Evolutionary conservation across 2,113 vertebrate genomes (phyloP), one percentile per base, ranked within the genome.

Genomic region (Ahaetulla prasina): DNA sequence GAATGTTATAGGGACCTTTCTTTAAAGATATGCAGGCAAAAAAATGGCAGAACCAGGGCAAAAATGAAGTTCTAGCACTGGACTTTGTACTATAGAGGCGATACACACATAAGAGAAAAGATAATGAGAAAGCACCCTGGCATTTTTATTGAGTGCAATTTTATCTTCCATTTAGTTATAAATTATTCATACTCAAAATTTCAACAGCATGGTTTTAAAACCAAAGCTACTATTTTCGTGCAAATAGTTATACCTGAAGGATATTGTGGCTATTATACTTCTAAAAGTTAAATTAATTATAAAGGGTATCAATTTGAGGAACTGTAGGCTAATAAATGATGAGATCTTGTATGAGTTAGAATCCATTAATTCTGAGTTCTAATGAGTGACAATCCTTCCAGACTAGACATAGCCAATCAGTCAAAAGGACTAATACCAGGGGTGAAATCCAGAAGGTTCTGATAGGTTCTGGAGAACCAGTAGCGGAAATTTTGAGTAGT

Each of bases 341-440:
- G 92, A 95, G 93, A 95, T 94, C 92, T 93, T 57, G 3, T n/a
- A 43, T 88, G 94, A 89, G 96, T 96, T 94, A 95, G 87, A 94
- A 91, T 74, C 27, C 45, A 84, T 84, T 57, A 91, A 94, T 94
- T 93, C 84, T 39, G 90, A 95, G 92, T 89, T 95, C 92, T 93
- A 95, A 94, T 95, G 74, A 92, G 87, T 55, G 30, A 23, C 11
- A 57, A 11, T n/a, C 63, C 68, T 74, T n/a, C 49, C 3, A 3
- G 80, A 35, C 9, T 35, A 35, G 6, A 27, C 20, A 54, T 52
- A 30, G 39, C 10, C 50, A 54, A n/a, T 89, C 50, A 25, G 22
- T 35, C 87, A 92, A 63, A 22, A n/a, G 39, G 8, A 54, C 12
- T 23, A 16, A n/a, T n/a, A n/a, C n/a, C n/a, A n/a, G n/a, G n/a